Evolutionary conservation across 2,797 vertebrate genomes (phyloP).

Genomic region (Notolepis coatsorum): DNA sequence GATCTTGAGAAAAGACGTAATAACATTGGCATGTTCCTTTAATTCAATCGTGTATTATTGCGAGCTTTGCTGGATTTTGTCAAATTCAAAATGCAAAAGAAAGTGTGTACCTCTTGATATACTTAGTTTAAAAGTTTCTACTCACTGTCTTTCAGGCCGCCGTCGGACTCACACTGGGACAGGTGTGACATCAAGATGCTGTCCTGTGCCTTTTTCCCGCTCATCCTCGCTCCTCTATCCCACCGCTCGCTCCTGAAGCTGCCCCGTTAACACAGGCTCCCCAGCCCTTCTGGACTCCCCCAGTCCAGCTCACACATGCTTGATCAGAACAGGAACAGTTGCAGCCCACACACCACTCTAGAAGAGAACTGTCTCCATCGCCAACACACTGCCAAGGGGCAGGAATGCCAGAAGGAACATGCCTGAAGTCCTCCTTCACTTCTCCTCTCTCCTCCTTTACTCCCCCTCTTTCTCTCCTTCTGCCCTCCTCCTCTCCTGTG

Average conservation of each 20-base stretch:
- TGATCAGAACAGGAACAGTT: slow-evolving; percentile 7
- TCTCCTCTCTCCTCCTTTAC: neutral
- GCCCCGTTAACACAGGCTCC: neutral
- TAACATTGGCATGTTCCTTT: no score
- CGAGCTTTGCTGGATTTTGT: no score
- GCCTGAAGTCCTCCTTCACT: slow-evolving; percentile 28
- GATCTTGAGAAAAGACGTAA: no score
- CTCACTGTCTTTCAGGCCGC: slow-evolving; percentile 89
- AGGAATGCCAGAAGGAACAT: slow-evolving; percentile 24
- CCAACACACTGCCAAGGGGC: slow-evolving; percentile 8
- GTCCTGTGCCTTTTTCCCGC: slow-evolving; percentile 51
- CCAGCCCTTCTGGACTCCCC: slow-evolving; percentile 16
- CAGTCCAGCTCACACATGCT: neutral
- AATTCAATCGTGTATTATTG: no score
- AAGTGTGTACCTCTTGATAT: no score
- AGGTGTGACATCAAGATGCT: slow-evolving; percentile 78
- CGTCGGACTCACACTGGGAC: slow-evolving; percentile 81
- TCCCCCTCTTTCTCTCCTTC: slow-evolving; percentile 72
- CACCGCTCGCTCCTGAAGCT: slow-evolving; percentile 1
- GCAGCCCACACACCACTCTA: slow-evolving; percentile 1
- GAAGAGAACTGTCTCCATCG: slow-evolving; percentile 7
- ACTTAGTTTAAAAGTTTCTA: no score
- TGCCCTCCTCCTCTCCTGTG: slow-evolving; percentile 45
- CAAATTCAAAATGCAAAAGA: no score
- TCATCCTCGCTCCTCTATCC: slow-evolving; percentile 55